Percentiles rank a stretch among this genome's conserved stretches.
These are phyloP conservation scores for Mus pahari DNA, from an alignment of 2,113 vertebrate species.

Conservation along the genomic window DNA sequence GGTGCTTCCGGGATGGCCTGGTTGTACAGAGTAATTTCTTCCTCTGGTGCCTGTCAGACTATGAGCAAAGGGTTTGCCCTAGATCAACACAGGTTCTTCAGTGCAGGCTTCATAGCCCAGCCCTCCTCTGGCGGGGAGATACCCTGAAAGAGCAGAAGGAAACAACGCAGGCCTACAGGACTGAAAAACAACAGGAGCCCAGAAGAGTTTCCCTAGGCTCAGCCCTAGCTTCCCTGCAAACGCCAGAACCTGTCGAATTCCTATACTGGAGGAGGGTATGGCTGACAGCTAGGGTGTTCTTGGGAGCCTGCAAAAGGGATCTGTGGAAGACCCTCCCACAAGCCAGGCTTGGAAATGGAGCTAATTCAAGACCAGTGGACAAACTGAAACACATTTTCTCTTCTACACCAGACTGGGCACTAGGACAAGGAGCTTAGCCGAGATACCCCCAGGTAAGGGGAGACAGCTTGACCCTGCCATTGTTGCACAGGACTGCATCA, in stretches of 20 bases:
- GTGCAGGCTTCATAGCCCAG: background rate
- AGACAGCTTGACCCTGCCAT: background rate
- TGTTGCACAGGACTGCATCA: background rate
- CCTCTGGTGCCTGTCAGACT: too few relatives aligned
- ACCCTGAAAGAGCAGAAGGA: background rate
- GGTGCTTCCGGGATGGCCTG: conserved; percentile 64
- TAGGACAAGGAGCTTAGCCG: background rate
- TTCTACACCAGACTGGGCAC: background rate
- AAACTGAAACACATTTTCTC: background rate
- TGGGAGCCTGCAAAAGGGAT: conserved; percentile 79
- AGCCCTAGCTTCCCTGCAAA: conserved; percentile 69
- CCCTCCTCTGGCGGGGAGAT: background rate
- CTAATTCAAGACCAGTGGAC: background rate
- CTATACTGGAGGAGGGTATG: conserved; percentile 89
- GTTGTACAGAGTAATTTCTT: background rate
- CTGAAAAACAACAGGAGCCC: background rate
- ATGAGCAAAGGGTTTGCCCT: too few relatives aligned
- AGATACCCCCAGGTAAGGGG: background rate
- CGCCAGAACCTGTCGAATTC: conserved; percentile 82
- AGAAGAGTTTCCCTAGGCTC: background rate
- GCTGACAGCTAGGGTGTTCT: conserved; percentile 86
- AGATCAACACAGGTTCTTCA: background rate
- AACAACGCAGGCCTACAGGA: accelerated
- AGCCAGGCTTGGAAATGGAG: conserved; percentile 89
- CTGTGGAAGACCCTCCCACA: conserved; percentile 92